These are phyloP conservation scores for Montipora capitata DNA, from an alignment of 92 coral and sea anemone genomes.

Conservation along the genomic window DNA sequence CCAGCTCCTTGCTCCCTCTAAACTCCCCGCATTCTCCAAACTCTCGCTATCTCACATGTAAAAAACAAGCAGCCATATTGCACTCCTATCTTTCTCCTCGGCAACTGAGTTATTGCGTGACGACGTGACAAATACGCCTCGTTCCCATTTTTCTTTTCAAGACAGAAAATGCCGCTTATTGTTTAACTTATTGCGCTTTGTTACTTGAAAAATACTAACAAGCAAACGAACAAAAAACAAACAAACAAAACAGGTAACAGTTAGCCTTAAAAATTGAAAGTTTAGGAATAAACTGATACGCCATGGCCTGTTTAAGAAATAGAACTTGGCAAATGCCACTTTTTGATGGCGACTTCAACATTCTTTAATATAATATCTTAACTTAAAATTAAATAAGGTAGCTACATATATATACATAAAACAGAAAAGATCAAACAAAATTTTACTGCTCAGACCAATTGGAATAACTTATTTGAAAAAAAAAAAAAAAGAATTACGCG, in stretches of 20 bases:
- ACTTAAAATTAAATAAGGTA: too few species aligned
- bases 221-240: too few species aligned
- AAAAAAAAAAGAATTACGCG: not conserved
- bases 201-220: too few species aligned
- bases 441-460: not conserved
- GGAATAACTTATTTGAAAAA: not conserved
- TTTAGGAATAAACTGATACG: too few species aligned
- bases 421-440: not conserved
- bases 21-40: constrained; percentile 12
- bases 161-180: too few species aligned
- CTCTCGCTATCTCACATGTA: not conserved
- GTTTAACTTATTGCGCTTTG: too few species aligned
- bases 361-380: too few species aligned
- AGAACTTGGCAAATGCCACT: too few species aligned
- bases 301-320: too few species aligned
- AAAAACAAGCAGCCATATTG: not conserved
- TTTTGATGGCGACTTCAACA: too few species aligned
- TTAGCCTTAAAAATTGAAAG: too few species aligned
- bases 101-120: not conserved
- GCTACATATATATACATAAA: not conserved
- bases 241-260: too few species aligned
- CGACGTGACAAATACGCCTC: not conserved
- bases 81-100: not conserved
- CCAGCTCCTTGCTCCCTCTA: not conserved
- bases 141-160: not conserved